Evolutionary conservation across 2,113 vertebrate species (phyloP).

Genomic region (Stercorarius parasiticus): DNA sequence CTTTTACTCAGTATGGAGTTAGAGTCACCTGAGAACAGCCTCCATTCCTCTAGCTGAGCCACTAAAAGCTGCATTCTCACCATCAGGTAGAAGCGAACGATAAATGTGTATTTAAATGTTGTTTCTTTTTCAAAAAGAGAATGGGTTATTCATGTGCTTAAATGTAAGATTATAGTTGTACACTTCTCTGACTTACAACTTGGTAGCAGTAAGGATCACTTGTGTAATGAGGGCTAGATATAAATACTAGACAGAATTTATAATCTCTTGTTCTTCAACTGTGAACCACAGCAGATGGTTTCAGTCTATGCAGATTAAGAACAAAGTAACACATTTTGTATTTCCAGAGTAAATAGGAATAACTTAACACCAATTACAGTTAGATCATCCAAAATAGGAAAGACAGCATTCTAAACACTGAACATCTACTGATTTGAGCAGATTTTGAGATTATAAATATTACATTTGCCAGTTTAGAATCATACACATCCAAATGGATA

Average conservation of each 20-base stretch:
- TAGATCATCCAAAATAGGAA: not conserved
- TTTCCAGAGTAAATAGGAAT: slow-evolving; percentile 55
- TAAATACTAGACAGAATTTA: not conserved
- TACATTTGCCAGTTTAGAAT: slow-evolving; percentile 19
- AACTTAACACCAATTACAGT: slow-evolving; percentile 33
- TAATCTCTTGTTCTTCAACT: not conserved
- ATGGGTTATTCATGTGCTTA: not conserved
- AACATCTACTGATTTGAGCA: not conserved
- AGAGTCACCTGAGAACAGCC: not conserved
- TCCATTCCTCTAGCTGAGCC: not conserved
- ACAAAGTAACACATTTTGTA: slow-evolving; percentile 44
- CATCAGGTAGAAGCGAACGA: not conserved
- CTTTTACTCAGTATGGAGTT: not conserved
- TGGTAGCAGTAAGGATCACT: not conserved
- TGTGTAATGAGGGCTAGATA: slow-evolving; percentile 12
- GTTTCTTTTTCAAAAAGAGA: not conserved
- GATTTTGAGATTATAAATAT: slow-evolving; percentile 25
- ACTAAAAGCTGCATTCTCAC: not conserved
- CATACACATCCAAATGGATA: not conserved
- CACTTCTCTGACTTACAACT: not conserved
- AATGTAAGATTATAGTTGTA: not conserved
- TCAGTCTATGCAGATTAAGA: slow-evolving; percentile 44
- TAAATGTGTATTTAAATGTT: not conserved
- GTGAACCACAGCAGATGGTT: slow-evolving; percentile 49
- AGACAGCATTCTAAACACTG: not conserved